Conservation (phyloP, 2,113 vertebrate genomes). For the Microtus richardsoni region DNA sequence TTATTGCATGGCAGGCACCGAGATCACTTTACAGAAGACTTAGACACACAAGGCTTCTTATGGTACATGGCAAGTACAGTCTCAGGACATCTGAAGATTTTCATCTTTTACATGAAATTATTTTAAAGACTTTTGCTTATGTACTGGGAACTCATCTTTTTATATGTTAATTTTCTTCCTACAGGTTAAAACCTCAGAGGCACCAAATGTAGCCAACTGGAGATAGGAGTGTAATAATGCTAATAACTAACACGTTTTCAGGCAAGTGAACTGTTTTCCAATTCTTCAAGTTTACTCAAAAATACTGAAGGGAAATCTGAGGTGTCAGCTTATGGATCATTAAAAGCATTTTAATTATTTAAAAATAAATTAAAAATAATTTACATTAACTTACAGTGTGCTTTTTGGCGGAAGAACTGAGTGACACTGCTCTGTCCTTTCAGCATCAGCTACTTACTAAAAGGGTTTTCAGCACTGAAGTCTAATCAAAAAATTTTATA, state of each 20-base stretch:
- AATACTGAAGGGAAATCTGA: neutral
- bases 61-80: neutral
- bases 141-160: neutral
- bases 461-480: neutral
- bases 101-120: constrained; percentile 15
- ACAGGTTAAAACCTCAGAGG: neutral
- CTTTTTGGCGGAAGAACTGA: constrained; percentile 24
- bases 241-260: constrained; percentile 3
- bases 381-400: neutral
- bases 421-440: neutral
- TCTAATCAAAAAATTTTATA: neutral
- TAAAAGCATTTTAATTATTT: constrained; percentile 7
- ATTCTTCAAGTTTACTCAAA: neutral
- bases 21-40: neutral
- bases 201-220: neutral
- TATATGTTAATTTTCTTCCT: neutral
- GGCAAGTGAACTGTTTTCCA: neutral
- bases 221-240: neutral
- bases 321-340: constrained; percentile 5
- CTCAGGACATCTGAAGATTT: neutral
- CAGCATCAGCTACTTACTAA: neutral
- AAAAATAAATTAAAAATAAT: too few relatives aligned
- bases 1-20: neutral
- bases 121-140: constrained; percentile 31
- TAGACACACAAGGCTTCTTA: neutral